A percentile compares a stretch with the other conserved stretches of the same genome.
These are phyloP conservation scores for Lobophora halterata DNA, from an alignment of 2,888 invertebrate genomes.

Conservation along the genomic window DNA sequence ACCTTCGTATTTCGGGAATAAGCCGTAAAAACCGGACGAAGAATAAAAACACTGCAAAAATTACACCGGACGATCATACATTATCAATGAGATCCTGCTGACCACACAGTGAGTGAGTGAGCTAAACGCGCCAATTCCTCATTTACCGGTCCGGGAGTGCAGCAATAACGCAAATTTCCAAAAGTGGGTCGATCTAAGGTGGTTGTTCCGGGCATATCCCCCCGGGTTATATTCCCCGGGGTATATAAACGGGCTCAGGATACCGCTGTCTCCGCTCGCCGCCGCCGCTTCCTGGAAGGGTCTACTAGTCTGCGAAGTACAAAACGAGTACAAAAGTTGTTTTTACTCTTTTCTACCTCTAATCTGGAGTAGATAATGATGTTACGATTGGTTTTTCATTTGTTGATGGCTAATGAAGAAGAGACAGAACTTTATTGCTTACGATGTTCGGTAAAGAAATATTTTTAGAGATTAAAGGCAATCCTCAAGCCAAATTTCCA, in stretches of 20 bases:
- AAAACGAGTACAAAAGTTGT: conserved; percentile 61
- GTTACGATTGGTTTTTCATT: conserved; percentile 60
- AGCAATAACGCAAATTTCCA: conserved; percentile 40
- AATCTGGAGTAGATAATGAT: conserved; percentile 46
- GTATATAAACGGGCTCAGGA: conserved; percentile 47
- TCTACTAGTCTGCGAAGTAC: conserved; percentile 41
- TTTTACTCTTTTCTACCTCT: conserved; percentile 69
- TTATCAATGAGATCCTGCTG: conserved; percentile 5
- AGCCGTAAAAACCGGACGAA: too few relatives aligned
- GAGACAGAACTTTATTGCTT: too few relatives aligned
- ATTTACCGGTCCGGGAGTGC: conserved; percentile 33
- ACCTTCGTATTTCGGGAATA: too few relatives aligned
- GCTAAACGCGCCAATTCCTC: conserved; percentile 42
- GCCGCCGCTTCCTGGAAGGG: conserved; percentile 62
- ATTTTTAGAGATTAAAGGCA: too few relatives aligned
- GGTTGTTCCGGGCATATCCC: conserved; percentile 17
- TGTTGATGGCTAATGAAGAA: too few relatives aligned
- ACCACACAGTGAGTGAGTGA: conserved; percentile 21
- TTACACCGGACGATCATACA: conserved; percentile 12
- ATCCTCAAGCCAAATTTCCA: too few relatives aligned
- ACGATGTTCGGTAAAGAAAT: too few relatives aligned
- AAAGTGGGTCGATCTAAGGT: conserved; percentile 40
- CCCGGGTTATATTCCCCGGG: too few relatives aligned
- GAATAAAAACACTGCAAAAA: too few relatives aligned
- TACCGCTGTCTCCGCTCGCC: conserved; percentile 71